A percentile compares a stretch with the other conserved stretches of the same genome.
Conservation (phyloP, 2,888 invertebrate species). For the Acleris literana region DNA sequence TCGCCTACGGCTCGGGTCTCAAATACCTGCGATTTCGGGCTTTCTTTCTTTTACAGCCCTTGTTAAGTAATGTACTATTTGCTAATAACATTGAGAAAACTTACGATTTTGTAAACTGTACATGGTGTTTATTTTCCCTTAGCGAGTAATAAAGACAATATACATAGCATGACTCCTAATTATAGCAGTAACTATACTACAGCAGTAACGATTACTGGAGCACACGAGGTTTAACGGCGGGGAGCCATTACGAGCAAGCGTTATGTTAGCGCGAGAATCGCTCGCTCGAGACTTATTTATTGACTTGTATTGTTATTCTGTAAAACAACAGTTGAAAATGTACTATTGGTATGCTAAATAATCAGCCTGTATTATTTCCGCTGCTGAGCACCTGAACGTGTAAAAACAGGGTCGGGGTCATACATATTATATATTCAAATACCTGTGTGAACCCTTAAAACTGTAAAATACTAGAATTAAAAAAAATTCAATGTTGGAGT, state of each 20-base stretch:
- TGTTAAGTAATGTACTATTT: no score
- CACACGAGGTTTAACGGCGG: constrained; percentile 8
- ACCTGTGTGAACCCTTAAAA: no score
- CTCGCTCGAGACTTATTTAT: constrained; percentile 27
- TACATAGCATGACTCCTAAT: constrained; percentile 14
- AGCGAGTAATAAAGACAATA: constrained; percentile 1
- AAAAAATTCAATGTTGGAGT: no score
- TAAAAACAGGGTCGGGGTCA: no score
- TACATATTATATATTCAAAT: no score
- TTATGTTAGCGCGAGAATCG: constrained; percentile 18
- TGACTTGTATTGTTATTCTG: constrained; percentile 1
- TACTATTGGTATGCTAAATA: background rate
- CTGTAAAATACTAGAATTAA: no score
- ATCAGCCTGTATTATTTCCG: no score
- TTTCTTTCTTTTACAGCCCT: no score
- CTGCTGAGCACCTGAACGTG: no score
- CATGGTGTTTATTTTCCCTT: background rate
- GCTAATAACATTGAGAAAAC: no score
- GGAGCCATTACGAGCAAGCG: constrained; percentile 16
- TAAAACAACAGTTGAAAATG: background rate
- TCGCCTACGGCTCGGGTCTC: no score
- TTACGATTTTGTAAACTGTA: background rate
- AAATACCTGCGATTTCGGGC: no score
- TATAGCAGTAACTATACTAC: background rate
- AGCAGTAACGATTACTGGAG: constrained; percentile 14